A percentile compares a stretch with the other conserved stretches of the same genome.
Evolutionary conservation across 1,140 invertebrate species (phyloP).

Genomic region (Parasteatoda tepidariorum): DNA sequence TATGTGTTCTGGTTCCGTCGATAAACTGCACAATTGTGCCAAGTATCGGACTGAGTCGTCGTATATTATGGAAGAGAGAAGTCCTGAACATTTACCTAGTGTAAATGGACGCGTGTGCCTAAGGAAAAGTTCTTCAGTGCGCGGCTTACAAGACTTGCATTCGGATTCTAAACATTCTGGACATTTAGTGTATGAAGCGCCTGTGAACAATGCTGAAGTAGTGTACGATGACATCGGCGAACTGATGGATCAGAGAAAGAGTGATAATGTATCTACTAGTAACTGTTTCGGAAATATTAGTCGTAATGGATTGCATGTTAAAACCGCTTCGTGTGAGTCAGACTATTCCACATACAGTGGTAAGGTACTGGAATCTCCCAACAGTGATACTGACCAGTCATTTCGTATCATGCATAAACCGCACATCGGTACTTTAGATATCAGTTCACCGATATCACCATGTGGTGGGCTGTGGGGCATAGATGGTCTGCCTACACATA

Average conservation of each 20-base stretch:
- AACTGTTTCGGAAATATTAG: not conserved
- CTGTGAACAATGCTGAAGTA: slow-evolving; percentile 76
- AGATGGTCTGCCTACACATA: slow-evolving; percentile 8
- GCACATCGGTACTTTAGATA: slow-evolving; percentile 42
- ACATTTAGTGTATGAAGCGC: slow-evolving; percentile 64
- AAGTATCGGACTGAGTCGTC: slow-evolving; percentile 48
- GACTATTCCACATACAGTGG: slow-evolving; percentile 39
- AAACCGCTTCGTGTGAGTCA: slow-evolving; percentile 17
- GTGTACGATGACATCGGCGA: slow-evolving; percentile 87
- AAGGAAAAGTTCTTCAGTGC: slow-evolving; percentile 50
- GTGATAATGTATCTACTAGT: slow-evolving; percentile 24
- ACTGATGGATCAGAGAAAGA: slow-evolving; percentile 63
- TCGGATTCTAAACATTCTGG: slow-evolving; percentile 46
- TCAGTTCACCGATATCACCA: slow-evolving; percentile 40
- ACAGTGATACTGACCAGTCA: slow-evolving; percentile 50
- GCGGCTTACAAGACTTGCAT: slow-evolving; percentile 27
- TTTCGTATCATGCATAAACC: slow-evolving; percentile 50
- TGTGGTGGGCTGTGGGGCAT: slow-evolving; percentile 29
- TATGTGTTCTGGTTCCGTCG: slow-evolving; percentile 44
- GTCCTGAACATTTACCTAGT: slow-evolving; percentile 21
- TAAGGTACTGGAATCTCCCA: slow-evolving; percentile 47
- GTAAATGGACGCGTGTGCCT: slow-evolving; percentile 49
- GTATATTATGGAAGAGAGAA: slow-evolving; percentile 41
- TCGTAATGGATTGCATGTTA: slow-evolving; percentile 46
- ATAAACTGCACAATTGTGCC: slow-evolving; percentile 44